Conservation (phyloP, 2,797 vertebrate genomes). For the Leucoraja ocellata region DNA sequence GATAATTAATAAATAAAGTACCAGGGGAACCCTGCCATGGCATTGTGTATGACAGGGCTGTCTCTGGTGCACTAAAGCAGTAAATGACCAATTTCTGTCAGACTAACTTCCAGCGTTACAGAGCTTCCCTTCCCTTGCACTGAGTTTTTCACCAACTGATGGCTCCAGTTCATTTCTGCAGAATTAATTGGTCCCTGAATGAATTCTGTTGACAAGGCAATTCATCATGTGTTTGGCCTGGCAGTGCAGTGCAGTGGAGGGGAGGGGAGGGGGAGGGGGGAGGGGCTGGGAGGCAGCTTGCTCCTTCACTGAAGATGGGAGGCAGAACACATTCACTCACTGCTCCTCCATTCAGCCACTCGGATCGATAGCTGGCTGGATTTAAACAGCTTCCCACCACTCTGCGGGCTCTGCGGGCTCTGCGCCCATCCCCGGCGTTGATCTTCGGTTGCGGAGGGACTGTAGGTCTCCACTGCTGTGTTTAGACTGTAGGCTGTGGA, state of each 20-base stretch:
- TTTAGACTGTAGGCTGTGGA: too few species aligned
- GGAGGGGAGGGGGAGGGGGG: constrained; percentile 55
- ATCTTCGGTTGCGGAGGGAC: too few species aligned
- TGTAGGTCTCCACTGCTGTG: too few species aligned
- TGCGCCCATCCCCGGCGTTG: too few species aligned
- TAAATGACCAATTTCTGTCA: constrained; percentile 99
- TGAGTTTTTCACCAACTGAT: constrained; percentile 98
- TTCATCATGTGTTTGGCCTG: constrained; percentile 99
- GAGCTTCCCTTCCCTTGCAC: constrained; percentile 85
- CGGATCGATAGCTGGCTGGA: not conserved
- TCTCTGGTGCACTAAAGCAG: constrained; percentile 99
- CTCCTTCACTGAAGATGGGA: constrained; percentile 43
- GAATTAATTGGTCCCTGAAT: constrained; percentile 99
- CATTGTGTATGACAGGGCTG: constrained; percentile 96
- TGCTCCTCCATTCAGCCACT: not conserved
- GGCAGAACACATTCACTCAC: not conserved
- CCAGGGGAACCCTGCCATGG: constrained; percentile 86
- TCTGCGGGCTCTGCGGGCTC: not conserved
- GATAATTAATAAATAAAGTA: constrained; percentile 99
- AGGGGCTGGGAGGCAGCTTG: constrained; percentile 59
- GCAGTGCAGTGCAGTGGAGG: constrained; percentile 64
- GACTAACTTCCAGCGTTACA: constrained; percentile 92
- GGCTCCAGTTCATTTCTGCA: constrained; percentile 99
- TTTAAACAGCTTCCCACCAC: not conserved
- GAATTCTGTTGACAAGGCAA: constrained; percentile 99